These are phyloP conservation scores for Silvanus unidentatus DNA, from an alignment of 2,888 invertebrate genomes.

Conservation along the genomic window DNA sequence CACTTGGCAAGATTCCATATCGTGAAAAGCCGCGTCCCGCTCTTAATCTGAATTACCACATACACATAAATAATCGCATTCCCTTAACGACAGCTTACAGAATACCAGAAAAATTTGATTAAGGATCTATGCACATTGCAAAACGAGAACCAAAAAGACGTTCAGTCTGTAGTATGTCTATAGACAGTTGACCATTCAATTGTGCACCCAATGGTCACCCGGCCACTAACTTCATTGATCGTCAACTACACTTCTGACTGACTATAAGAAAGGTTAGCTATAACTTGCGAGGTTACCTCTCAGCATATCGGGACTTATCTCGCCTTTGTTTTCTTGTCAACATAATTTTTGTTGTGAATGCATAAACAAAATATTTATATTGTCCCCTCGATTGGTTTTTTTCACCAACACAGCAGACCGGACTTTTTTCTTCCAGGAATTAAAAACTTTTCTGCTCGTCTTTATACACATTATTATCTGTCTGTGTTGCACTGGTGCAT, in stretches of 20 bases:
- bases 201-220: constrained; percentile 7
- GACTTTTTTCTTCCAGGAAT: constrained; percentile 42
- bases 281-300: constrained; percentile 47
- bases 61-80: constrained; percentile 40
- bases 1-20: constrained; percentile 27
- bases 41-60: constrained; percentile 35
- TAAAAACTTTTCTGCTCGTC: constrained; percentile 40
- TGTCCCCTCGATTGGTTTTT: constrained; percentile 46
- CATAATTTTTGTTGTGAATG: constrained; percentile 49
- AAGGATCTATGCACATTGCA: constrained; percentile 45
- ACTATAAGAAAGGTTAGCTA: constrained; percentile 44
- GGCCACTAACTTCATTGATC: constrained; percentile 12
- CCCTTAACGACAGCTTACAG: constrained; percentile 43
- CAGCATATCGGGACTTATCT: constrained; percentile 48
- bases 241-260: constrained; percentile 27
- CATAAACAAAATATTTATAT: constrained; percentile 51
- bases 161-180: constrained; percentile 46
- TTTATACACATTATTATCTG: constrained; percentile 2
- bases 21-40: constrained; percentile 16
- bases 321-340: constrained; percentile 50
- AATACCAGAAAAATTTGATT: constrained; percentile 47
- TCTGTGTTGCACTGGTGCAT: not conserved
- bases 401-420: constrained; percentile 35
- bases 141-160: constrained; percentile 41
- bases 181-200: constrained; percentile 35